Evolutionary conservation across 1,140 invertebrate species (phyloP).

Genomic region (Papilio dardanus): DNA sequence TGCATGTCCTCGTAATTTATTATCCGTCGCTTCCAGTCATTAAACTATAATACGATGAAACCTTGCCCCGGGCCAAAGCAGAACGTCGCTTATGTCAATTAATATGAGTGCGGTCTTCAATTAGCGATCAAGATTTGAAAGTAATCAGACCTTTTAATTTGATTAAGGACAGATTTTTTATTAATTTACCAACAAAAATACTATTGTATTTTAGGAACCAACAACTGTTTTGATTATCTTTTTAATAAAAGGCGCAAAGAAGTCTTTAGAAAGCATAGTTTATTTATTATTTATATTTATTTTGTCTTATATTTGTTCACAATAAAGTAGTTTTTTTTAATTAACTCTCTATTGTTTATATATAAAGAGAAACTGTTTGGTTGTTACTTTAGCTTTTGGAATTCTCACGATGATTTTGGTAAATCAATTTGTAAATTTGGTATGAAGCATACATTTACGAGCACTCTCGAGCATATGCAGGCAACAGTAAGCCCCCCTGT

Average conservation of each 20-base stretch:
- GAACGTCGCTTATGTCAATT: slow-evolving; percentile 73
- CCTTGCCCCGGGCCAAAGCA: slow-evolving; percentile 48
- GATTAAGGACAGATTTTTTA: slow-evolving; percentile 69
- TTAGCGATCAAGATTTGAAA: slow-evolving; percentile 74
- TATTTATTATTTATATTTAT: too few relatives aligned
- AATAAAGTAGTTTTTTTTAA: too few relatives aligned
- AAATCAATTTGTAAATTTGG: slow-evolving; percentile 33
- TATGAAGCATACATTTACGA: slow-evolving; percentile 44
- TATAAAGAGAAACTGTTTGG: too few relatives aligned
- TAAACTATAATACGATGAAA: slow-evolving; percentile 33
- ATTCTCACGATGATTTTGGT: slow-evolving; percentile 2
- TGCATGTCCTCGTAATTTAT: background rate
- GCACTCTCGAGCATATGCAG: slow-evolving; percentile 57
- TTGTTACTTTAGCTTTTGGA: background rate
- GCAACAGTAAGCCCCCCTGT: slow-evolving; percentile 60
- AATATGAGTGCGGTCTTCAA: slow-evolving; percentile 72
- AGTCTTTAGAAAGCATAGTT: too few relatives aligned
- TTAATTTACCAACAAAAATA: slow-evolving; percentile 1
- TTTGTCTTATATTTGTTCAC: too few relatives aligned
- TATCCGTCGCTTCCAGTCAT: slow-evolving; percentile 22
- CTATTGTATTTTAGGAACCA: background rate
- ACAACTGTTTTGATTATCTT: background rate
- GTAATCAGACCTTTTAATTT: slow-evolving; percentile 76
- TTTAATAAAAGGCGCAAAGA: too few relatives aligned
- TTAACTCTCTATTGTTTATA: too few relatives aligned